Conservation (phyloP, 2,113 vertebrate species). For the Platanista minor region DNA sequence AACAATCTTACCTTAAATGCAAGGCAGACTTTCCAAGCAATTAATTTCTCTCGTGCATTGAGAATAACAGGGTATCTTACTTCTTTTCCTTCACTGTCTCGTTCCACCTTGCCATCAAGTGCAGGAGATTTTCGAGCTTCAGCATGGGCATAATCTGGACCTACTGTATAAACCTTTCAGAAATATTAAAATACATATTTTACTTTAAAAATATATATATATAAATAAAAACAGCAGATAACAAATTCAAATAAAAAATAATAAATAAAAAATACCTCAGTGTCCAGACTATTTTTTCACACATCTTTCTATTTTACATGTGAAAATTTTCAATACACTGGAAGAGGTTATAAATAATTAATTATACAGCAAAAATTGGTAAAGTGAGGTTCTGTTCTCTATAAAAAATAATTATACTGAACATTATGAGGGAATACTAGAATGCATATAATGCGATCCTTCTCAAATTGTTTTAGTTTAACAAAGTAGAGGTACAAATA, state of each 20-base stretch:
- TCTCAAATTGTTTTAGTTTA: not conserved
- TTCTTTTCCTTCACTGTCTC: conserved; percentile 93
- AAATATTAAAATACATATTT: not conserved
- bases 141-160: conserved; percentile 92
- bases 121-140: conserved; percentile 93
- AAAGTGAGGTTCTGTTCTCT: not conserved
- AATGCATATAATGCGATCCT: not conserved
- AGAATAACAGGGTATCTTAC: conserved; percentile 92
- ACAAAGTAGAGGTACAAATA: not conserved
- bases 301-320: not conserved
- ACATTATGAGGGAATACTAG: not conserved
- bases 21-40: conserved; percentile 94
- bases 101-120: conserved; percentile 91
- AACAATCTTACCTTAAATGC: conserved; percentile 89
- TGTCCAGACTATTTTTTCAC: not conserved
- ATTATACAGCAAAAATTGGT: not conserved
- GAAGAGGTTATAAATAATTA: conserved; percentile 23
- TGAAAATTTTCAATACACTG: not conserved
- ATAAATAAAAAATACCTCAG: not conserved
- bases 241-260: not conserved
- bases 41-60: conserved; percentile 92
- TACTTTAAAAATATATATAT: not conserved
- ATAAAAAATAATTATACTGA: not conserved
- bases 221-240: not conserved
- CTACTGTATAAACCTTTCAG: conserved; percentile 91